phyloP scores from a whole-genome alignment of 2,888 invertebrate species.

The Cephus rjabovi region DNA sequence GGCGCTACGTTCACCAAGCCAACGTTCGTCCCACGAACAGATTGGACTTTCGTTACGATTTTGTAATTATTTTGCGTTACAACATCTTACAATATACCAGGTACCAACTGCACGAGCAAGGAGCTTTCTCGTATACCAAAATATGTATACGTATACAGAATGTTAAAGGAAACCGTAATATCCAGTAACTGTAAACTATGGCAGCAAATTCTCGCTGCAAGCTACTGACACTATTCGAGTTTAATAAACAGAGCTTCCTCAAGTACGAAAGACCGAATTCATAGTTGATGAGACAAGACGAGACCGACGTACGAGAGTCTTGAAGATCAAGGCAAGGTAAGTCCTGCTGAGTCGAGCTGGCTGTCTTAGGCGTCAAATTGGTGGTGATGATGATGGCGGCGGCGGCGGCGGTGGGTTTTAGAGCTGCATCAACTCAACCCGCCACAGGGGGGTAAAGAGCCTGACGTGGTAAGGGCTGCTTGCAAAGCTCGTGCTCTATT shows the following conservation, averaged over 20 bases:
- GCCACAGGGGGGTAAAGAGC: neutral
- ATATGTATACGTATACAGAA: neutral
- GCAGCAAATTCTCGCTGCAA: neutral
- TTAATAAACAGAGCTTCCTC: constrained; percentile 8
- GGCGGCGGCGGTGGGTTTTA: neutral
- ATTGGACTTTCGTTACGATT: neutral
- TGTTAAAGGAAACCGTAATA: neutral
- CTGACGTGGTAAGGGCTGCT: neutral
- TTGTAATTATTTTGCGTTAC: neutral
- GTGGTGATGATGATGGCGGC: neutral
- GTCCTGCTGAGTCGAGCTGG: neutral
- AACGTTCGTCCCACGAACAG: neutral
- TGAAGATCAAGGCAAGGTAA: constrained; percentile 4
- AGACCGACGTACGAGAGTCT: neutral
- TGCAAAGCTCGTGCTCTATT: neutral
- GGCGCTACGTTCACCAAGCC: neutral
- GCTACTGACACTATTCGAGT: constrained; percentile 4
- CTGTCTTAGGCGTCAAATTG: constrained; percentile 1
- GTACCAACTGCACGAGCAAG: neutral
- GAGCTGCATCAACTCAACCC: neutral
- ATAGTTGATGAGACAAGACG: constrained; percentile 5
- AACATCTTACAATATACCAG: neutral
- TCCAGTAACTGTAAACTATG: neutral
- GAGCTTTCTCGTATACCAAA: neutral
- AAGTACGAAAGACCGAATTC: neutral